Conservation (phyloP, 2,797 vertebrate species). For the Pristis pectinata region DNA sequence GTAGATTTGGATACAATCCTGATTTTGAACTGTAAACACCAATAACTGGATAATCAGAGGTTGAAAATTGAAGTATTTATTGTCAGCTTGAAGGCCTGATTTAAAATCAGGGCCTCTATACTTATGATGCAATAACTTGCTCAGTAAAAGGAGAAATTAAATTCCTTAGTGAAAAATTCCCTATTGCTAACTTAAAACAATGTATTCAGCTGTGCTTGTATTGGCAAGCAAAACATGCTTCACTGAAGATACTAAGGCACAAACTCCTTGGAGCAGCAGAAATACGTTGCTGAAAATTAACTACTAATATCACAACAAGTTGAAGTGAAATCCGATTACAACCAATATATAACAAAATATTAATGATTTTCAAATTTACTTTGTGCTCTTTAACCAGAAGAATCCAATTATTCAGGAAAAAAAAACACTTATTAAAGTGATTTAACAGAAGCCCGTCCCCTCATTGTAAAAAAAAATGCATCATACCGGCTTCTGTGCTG, state of each 20-base stretch:
- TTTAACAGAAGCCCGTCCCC: background rate
- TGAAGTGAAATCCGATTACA: background rate
- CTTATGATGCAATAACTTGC: background rate
- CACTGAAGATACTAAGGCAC: background rate
- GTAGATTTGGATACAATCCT: background rate
- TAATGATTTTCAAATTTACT: background rate
- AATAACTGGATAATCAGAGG: background rate
- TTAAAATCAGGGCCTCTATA: background rate
- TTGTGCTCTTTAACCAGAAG: background rate
- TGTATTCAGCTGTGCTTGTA: background rate
- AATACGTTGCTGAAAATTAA: conserved; percentile 1
- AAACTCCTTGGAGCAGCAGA: conserved; percentile 15
- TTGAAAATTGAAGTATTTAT: background rate
- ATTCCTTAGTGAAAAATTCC: background rate
- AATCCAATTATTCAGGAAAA: background rate
- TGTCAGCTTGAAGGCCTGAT: background rate
- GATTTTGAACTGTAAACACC: background rate
- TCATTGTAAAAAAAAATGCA: conserved; percentile 1
- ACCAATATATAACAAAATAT: background rate
- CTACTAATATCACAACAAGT: background rate
- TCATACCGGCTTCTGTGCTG: conserved; percentile 26
- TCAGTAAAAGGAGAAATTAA: background rate
- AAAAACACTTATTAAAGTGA: background rate
- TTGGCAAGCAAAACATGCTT: background rate
- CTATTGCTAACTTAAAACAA: background rate